These are phyloP conservation scores for Conistra vaccinii DNA, from an alignment of 2,888 invertebrate species.

Conservation along the genomic window DNA sequence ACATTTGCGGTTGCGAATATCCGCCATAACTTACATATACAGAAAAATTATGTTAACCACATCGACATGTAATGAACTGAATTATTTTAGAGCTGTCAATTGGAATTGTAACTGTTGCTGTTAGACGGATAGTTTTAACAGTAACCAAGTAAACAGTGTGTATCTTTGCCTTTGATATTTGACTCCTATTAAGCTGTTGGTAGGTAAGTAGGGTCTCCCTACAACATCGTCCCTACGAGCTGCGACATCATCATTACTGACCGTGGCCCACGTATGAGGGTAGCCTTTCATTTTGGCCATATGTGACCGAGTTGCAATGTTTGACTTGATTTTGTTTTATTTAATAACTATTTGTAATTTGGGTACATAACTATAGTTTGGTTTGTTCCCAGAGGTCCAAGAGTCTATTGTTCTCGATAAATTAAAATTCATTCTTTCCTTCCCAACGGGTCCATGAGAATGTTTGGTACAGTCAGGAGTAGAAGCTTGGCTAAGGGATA, in stretches of 20 bases:
- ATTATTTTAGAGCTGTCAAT: background rate
- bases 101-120: background rate
- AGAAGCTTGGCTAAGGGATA: too few relatives aligned
- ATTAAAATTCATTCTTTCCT: too few relatives aligned
- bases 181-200: constrained; percentile 26
- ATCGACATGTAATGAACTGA: background rate
- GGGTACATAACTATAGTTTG: background rate
- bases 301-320: background rate
- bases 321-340: constrained; percentile 8
- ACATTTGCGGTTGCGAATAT: background rate
- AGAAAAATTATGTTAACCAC: background rate
- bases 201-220: background rate
- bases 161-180: constrained; percentile 33
- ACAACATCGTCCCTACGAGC: constrained; percentile 14
- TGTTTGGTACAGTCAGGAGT: too few relatives aligned
- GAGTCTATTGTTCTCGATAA: too few relatives aligned
- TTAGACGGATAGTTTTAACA: background rate
- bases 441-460: too few relatives aligned
- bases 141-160: constrained; percentile 1
- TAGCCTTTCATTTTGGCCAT: background rate
- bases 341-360: background rate
- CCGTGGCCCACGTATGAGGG: background rate
- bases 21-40: background rate
- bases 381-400: too few relatives aligned
- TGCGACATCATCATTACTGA: constrained; percentile 32